Evolutionary conservation across 2,113 vertebrate genomes (phyloP).

Genomic region (Leucoraja erinaceus): DNA sequence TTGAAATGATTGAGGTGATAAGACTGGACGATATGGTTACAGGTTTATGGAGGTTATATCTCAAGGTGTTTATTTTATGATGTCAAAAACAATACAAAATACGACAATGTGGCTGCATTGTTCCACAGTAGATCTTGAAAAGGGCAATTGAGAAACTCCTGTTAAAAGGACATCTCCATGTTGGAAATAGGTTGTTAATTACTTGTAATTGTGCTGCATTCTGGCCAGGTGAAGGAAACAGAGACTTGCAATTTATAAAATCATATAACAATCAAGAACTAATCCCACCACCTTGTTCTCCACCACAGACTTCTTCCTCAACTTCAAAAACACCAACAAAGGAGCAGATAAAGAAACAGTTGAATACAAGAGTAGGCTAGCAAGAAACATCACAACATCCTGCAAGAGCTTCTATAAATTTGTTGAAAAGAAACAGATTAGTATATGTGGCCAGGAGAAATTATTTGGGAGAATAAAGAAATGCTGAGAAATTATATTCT

Average conservation of each 20-base stretch:
- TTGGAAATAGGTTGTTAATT: background rate
- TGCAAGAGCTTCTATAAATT: no score
- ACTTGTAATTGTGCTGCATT: background rate
- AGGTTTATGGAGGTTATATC: background rate
- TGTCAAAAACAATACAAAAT: no score
- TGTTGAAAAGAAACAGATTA: no score
- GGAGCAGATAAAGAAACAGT: no score
- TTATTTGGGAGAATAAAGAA: no score
- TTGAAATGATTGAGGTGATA: background rate
- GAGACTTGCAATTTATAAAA: background rate
- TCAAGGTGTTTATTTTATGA: no score
- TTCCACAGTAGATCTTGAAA: background rate
- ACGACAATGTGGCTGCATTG: no score
- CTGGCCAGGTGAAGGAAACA: no score
- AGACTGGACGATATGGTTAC: background rate
- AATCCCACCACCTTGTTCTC: background rate
- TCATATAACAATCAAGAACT: background rate
- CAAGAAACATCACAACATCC: no score
- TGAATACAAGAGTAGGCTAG: no score
- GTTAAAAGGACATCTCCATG: background rate
- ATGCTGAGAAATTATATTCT: no score
- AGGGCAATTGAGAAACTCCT: background rate
- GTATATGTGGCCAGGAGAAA: no score
- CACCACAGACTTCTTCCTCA: background rate
- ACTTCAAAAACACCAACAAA: background rate